Evolutionary conservation across 2,888 invertebrate species (phyloP), one percentile per base, ranked within the genome.

Genomic region (Scelioninae gen. 1): DNA sequence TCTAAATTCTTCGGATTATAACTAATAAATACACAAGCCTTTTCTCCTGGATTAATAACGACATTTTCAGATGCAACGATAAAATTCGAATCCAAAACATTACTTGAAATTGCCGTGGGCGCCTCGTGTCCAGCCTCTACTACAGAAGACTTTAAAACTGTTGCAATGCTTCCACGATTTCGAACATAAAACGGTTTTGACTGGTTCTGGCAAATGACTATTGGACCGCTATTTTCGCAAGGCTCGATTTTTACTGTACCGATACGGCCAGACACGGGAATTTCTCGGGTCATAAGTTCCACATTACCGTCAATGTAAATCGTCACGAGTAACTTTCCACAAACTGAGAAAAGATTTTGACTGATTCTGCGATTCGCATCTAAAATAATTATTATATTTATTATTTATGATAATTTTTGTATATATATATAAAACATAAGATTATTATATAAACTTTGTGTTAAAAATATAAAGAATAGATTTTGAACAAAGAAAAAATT

Each of bases 141-240:
- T 8, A 63, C 85, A 31, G 84, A 84, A 83, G 88, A 83, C 8
- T 87, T 84, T 32, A 90, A 45, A 15, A 72, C 72, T 1, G 86
- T 74, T 3, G 84, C 79, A 5, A 89, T 83, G 29, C 83, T 87
- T 5, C 90, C 91, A 5, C 84, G 69, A 84, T 91, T 91, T 55
- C 85, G 63, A n/a, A 91, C 49, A 51, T 80, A 85, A 23, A 91
- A 68, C 5, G 85, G 43, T 86, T 86, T 90, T 9, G 69, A 86
- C 60, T 89, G 85, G 32, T 86, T 88, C 31, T 82, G 86, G 9
- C 80, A 65, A 34, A 91, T 81, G 2, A 84, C 5, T 16, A 91
- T 78, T 15, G 91, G 90, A 15, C 88, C 16, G 9, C 86, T 81
- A 5, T 88, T 87, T 49, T 91, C 87, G 15, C 90, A 62, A 11